Conservation (phyloP, 2,888 invertebrate species). For the Drosophila gaucha region DNA sequence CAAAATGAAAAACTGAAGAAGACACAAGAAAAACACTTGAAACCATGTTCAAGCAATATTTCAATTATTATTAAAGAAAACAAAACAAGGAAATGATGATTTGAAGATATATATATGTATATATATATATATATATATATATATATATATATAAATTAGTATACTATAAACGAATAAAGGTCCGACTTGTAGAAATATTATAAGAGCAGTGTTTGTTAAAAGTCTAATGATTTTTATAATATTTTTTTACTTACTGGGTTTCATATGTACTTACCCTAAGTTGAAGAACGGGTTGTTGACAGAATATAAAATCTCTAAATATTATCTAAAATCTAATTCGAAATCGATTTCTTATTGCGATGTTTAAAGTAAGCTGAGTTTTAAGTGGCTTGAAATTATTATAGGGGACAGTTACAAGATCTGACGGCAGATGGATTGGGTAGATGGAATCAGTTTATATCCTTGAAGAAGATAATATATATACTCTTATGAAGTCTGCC, state of each 20-base stretch:
- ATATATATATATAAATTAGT: slow-evolving; percentile 35
- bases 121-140: slow-evolving; percentile 39
- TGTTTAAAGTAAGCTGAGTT: too few species aligned
- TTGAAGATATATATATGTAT: slow-evolving; percentile 31
- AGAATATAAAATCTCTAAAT: too few species aligned
- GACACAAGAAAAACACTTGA: slow-evolving; percentile 28
- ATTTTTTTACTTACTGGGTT: neutral
- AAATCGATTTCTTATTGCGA: too few species aligned
- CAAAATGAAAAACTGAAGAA: slow-evolving; percentile 7
- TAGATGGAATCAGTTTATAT: too few species aligned
- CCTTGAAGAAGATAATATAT: too few species aligned
- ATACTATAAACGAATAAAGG: slow-evolving; percentile 62
- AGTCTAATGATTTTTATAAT: neutral
- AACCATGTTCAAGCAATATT: slow-evolving; percentile 71
- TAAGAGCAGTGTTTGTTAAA: slow-evolving; percentile 6
- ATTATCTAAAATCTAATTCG: too few species aligned
- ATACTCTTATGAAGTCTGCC: too few species aligned
- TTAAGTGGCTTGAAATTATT: too few species aligned
- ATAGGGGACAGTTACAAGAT: too few species aligned
- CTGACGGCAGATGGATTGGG: too few species aligned
- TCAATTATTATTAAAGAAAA: slow-evolving; percentile 62
- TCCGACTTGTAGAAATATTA: slow-evolving; percentile 73
- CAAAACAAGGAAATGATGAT: slow-evolving; percentile 12
- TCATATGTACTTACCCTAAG: neutral
- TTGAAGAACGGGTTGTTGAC: too few species aligned